Evolutionary conservation across 2,797 vertebrate species (phyloP), one percentile per base, ranked within the genome.

Genomic region (Sebastes glaucus): DNA sequence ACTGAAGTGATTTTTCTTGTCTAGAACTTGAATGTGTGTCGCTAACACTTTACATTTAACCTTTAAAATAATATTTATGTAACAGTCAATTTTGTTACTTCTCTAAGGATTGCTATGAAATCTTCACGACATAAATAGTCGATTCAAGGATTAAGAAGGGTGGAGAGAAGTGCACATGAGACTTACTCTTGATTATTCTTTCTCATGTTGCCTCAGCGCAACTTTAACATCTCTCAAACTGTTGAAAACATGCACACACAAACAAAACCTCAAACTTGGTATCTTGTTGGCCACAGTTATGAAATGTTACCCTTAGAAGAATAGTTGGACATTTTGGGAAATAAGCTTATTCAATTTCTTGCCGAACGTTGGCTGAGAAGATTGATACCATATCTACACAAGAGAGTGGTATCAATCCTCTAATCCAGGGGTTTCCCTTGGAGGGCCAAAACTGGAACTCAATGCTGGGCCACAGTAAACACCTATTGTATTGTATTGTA

Each of bases 1-100:
- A 84, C 74, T 88, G 75, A 87, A 92, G 84, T 83, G 0, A 61
- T 46, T 59, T 49, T 62, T 53, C 16, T 83, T 25, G 60, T 85
- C 32, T 86, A 74, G 70, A 91, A 83, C 77, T 86, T 89, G 87
- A 90, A 89, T 90, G 74, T 86, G 28, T 86, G 73, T 89, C 59
- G 35, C 78, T 88, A 90, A 89, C 67, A 66, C 20, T 67, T 80
- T 71, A 77, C 30, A 55, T 72, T 75, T 85, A 85, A 85, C 59
- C 68, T 64, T 77, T 42, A 38, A 80, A 73, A 76, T 81, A 61
- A 81, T 86, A 83, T 88, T 86, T 84, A 81, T 85, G 53, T 78
- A 73, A 78, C 81, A 74, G 35, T 53, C 63, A n/a, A 83, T 78
- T 38, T 78, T 85, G 30, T 62, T 77, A 73, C 52, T 64, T 78